Base-by-base conservation (phyloP, 2,797 vertebrate genomes). In the Heliangelus exortis region DNA sequence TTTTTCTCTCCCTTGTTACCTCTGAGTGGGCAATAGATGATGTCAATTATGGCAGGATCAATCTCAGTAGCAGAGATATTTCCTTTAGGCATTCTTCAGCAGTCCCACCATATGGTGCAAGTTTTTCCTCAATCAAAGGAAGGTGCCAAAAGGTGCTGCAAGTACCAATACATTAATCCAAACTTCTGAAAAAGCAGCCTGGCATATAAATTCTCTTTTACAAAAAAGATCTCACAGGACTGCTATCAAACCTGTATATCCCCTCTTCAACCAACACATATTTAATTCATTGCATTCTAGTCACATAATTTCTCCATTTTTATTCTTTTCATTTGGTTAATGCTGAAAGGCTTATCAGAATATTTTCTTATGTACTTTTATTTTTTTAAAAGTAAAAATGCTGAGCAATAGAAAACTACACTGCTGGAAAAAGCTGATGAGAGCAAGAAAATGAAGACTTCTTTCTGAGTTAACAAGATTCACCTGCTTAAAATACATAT, bases 21-120 rank as follows among this genome's bases (percentile, higher is more conserved):
- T 50, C 22, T 54, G 34, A 89, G 23, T 5, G 6, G 28, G 41
- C 33, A 67, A 25, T 1, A 9, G 34, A 78, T 34, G 7, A 76
- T 55, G 47, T 55, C 58, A 63, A 25, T 51, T 58, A 53, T 11
- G 82, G 29, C 62, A 73, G 50, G 33, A 71, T 73, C 82, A 89
- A 6, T 72, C 43, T 77, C 20, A 33, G 75, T 23, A 77, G 39
- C 23, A 87, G 50, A 91, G 47, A 57, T 14, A 31, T 43, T 39
- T 93, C 61, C 78, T 90, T 89, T n/a, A 90, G 75, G 78, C 55
- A 78, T 62, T 59, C 50, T 78, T 89, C 67, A 92, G 9, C 47
- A 71, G 55, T 78, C 31, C n/a, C 12, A 57, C 48, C 76, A 72
- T 72, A 66, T 47, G n/a, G 34, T 79, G 13, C 15, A 78, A 68